Evolutionary conservation across 2,113 vertebrate genomes (phyloP).

Genomic region (Spizaetus ornatus): DNA sequence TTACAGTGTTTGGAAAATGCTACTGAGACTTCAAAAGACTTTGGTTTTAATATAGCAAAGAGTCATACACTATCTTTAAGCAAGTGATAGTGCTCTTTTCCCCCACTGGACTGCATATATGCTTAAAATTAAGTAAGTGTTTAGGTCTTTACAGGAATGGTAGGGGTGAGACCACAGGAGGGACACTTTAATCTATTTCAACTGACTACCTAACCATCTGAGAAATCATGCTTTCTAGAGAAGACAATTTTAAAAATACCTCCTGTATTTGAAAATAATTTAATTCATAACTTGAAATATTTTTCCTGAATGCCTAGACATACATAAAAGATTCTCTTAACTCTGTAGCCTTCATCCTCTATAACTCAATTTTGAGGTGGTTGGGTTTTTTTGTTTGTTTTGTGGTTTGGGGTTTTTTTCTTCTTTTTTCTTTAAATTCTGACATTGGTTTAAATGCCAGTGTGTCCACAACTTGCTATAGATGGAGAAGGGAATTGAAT

Average conservation of each 20-base stretch:
- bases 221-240: not conserved
- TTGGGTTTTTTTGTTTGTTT: not conserved
- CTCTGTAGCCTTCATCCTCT: not conserved
- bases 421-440: not conserved
- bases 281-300: not conserved
- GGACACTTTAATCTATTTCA: not conserved
- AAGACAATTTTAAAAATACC: not conserved
- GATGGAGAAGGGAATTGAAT: not conserved
- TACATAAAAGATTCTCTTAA: not conserved
- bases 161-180: not conserved
- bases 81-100: not conserved
- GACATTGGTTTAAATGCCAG: not conserved
- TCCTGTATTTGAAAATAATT: not conserved
- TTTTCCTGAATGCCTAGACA: not conserved
- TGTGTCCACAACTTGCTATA: not conserved
- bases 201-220: not conserved
- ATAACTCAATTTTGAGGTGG: not conserved
- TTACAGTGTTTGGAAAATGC: not conserved
- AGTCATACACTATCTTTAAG: not conserved
- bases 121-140: not conserved
- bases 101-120: not conserved
- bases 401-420: fast-evolving
- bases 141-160: not conserved
- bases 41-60: not conserved
- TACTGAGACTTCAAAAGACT: not conserved